Evolutionary conservation across 2,888 invertebrate genomes (phyloP), one percentile per base, ranked within the genome.

Genomic region (Calliphora vomitoria): DNA sequence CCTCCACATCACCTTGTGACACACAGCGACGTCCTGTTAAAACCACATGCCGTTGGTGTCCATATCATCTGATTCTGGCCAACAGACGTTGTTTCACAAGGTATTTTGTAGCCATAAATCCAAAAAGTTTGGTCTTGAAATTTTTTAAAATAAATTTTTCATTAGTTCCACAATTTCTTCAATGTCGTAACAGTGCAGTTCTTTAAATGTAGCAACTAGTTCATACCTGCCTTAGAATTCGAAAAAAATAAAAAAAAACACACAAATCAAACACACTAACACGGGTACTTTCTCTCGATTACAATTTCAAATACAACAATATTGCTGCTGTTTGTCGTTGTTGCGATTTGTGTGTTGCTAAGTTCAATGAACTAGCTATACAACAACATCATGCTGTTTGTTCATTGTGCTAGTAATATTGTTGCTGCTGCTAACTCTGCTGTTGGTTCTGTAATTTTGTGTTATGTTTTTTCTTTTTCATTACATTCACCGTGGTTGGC

Each of bases 291-390:
- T 90, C 89, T 89, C 89, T 89, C 87, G 85, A 85, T 87, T 89
- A 50, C 87, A 89, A 88, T 88, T 86, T 71, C 66, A 74, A 76
- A 82, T 38, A 47, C 35, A 75, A 69, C 41, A 44, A 35, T 58
- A 35, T 55, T 53, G 20, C 53, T 74, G 64, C 20, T 18, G 41
- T 31, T 35, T 41, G 13, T 53, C 31, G 13, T 60, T 58, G 47
- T 20, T 72, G 69, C 13, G 90, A 90, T 90, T 90, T 90, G 15
- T 69, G 47, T 47, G 60, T 50, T 92, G 89, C 90, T 91, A 92
- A 92, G 92, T 92, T 93, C 92, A 90, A 82, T 92, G 92, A 92
- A 93, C 92, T 92, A 74, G 53, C n/a, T 25, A 25, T 25, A 25
- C 25, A 25, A 25, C 25, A 25, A 25, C 25, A 90, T 83, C 79